phyloP scores from a whole-genome alignment of 2,888 invertebrate genomes.

The Xanthorhoe spadicearia region DNA sequence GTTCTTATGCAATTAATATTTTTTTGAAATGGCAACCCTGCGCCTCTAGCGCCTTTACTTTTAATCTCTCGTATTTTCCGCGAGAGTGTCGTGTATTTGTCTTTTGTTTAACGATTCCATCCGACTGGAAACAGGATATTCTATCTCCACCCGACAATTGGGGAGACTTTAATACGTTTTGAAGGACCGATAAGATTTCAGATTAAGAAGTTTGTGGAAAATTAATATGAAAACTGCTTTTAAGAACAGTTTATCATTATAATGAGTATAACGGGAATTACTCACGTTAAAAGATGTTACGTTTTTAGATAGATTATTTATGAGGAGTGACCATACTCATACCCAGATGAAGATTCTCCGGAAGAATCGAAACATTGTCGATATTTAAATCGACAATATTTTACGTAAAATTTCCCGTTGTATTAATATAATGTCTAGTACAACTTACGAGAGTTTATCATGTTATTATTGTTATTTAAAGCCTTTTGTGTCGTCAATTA shows the following conservation, averaged over 20 bases:
- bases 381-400: too few relatives aligned
- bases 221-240: not conserved
- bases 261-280: too few relatives aligned
- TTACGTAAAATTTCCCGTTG: too few relatives aligned
- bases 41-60: conserved; percentile 61
- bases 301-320: too few relatives aligned
- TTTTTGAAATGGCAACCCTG: conserved; percentile 56
- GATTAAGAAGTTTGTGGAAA: not conserved
- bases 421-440: too few relatives aligned
- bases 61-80: conserved; percentile 77
- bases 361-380: too few relatives aligned
- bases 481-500: too few relatives aligned
- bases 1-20: not conserved
- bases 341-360: too few relatives aligned
- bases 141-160: conserved; percentile 46
- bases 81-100: conserved; percentile 75
- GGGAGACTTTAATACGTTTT: conserved; percentile 30
- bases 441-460: too few relatives aligned
- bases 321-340: too few relatives aligned
- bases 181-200: conserved; percentile 1
- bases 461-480: too few relatives aligned
- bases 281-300: too few relatives aligned
- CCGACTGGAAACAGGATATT: conserved; percentile 64
- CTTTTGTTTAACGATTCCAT: conserved; percentile 72
- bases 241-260: not conserved